phyloP scores from a whole-genome alignment of 2,797 vertebrate genomes.

The Molossus alvarezi region DNA sequence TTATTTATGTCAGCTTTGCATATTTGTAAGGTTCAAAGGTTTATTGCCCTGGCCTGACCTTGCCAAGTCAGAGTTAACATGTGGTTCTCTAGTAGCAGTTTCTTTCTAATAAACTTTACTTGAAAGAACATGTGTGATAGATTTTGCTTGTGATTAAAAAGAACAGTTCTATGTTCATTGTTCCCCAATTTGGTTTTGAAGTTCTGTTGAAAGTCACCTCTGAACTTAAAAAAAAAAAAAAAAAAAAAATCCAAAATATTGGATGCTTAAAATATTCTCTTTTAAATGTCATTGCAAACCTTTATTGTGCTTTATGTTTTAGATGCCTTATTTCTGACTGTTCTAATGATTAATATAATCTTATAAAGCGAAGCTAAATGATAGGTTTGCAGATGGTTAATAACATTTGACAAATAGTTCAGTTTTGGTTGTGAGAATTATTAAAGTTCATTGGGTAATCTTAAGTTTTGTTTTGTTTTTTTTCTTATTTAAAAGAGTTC shows the following conservation, averaged over 20 bases:
- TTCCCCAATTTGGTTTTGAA: slow-evolving; percentile 91
- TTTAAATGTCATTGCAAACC: slow-evolving; percentile 87
- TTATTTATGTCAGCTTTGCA: slow-evolving; percentile 94
- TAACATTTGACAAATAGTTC: slow-evolving; percentile 50
- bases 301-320: slow-evolving; percentile 84
- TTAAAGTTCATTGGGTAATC: slow-evolving; percentile 17
- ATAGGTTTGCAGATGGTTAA: neutral
- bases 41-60: slow-evolving; percentile 93
- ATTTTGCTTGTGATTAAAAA: slow-evolving; percentile 93
- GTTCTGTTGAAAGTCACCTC: slow-evolving; percentile 90
- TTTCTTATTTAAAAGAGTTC: neutral
- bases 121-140: slow-evolving; percentile 93
- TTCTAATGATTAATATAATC: slow-evolving; percentile 61
- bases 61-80: slow-evolving; percentile 93
- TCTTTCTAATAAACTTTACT: slow-evolving; percentile 94
- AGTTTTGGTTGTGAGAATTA: slow-evolving; percentile 32
- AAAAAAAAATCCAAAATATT: slow-evolving; percentile 79
- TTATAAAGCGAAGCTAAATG: neutral
- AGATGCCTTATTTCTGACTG: slow-evolving; percentile 82
- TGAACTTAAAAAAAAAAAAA: slow-evolving; percentile 88
- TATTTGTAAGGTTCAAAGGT: slow-evolving; percentile 95
- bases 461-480: neutral
- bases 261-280: slow-evolving; percentile 63
- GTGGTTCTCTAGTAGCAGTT: slow-evolving; percentile 93
- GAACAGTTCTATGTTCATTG: slow-evolving; percentile 91